Base-by-base conservation (phyloP, 2,888 invertebrate species). In the Drosophila vallismaia region DNA sequence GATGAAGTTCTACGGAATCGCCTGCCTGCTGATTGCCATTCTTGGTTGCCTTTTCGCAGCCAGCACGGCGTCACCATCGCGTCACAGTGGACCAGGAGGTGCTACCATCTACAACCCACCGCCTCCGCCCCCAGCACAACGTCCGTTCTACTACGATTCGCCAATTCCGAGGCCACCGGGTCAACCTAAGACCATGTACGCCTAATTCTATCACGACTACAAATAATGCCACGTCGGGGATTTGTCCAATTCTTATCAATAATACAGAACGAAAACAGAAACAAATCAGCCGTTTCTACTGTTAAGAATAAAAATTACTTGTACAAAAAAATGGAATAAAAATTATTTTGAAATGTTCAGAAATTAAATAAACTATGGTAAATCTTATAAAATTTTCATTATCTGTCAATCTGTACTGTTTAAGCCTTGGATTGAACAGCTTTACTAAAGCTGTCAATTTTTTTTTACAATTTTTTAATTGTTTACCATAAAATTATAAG, bases 101-200 rank as follows among this genome's bases (percentile, higher is more conserved):
- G 52, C 69, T 0, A 66, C 79, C 0, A 45, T 59, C 8, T 40
- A 54, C 38, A 38, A 38, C 5, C 38, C 38, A 0, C 36, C 53
- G n/a, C 33, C 54, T 10, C 33, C 66, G 0, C 48, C 38, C 2
- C 57, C 66, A 0, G 40, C 49, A 14, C 8, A 26, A 9, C 73
- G 77, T 4, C 79, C 84, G 0, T 46, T 77, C 4, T 19, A 19
- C 49, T 83, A 80, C 28, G 84, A 85, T 48, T 29, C 84, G 0
- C 86, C 84, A 2, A 33, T 85, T 0, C 62, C 60, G 0, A 52
- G 50, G 2, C 31, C 36, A 1, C 83, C 76, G 0, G 62, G 64
- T 12, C 72, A 55, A 8, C 67, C 75, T 0, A 44, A 28, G n/a
- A 86, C 84, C 0, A 81, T 68, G 71, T 84, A 86, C 64, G 86